Conservation (phyloP, 2,113 vertebrate species). For the Peromyscus maniculatus region DNA sequence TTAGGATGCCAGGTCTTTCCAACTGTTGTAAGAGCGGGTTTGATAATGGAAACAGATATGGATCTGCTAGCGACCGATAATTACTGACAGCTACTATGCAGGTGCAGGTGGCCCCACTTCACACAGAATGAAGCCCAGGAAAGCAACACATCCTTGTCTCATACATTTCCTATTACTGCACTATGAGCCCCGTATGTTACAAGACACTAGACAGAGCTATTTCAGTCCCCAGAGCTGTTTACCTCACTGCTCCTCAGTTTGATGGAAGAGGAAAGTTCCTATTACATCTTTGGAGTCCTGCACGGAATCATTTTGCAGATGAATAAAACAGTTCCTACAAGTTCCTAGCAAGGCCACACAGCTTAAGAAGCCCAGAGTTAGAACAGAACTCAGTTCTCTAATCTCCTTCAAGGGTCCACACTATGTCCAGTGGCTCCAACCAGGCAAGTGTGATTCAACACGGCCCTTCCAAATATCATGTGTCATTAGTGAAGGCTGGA, state of each 20-base stretch:
- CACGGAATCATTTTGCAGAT: slow-evolving; percentile 35
- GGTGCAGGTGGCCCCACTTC: not conserved
- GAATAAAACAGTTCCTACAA: not conserved
- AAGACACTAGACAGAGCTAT: not conserved
- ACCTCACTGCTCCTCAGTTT: not conserved
- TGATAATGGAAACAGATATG: not conserved
- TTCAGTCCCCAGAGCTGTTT: not conserved
- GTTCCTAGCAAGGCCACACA: not conserved
- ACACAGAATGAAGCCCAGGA: not conserved
- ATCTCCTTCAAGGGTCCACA: not conserved
- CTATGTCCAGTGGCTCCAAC: not conserved
- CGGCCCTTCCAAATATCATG: not conserved
- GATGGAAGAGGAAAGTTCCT: slow-evolving; percentile 29
- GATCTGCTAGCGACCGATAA: not conserved
- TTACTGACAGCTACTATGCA: not conserved
- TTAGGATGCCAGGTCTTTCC: not conserved
- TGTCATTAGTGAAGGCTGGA: not conserved
- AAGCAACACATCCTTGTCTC: not conserved
- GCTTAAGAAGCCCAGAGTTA: not conserved
- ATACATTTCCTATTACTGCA: not conserved
- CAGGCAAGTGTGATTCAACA: not conserved
- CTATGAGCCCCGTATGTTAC: not conserved
- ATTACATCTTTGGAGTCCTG: not conserved
- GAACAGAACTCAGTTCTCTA: not conserved
- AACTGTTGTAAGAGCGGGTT: not conserved